Percentiles rank a stretch among this genome's conserved stretches.
phyloP scores from a whole-genome alignment of 2,888 invertebrate genomes.

The Lochmaea crataegi region DNA sequence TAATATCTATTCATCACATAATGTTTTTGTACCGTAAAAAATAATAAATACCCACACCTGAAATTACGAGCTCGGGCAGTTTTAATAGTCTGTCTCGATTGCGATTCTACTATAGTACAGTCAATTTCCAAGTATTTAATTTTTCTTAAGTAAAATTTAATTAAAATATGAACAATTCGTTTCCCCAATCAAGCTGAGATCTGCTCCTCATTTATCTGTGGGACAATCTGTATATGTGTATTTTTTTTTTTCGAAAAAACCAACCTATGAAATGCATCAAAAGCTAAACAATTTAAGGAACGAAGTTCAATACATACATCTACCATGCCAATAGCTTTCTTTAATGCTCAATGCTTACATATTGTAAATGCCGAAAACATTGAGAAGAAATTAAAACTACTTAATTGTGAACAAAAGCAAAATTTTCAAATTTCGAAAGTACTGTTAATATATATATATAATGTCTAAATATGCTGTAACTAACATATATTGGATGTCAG shows the following conservation, averaged over 20 bases:
- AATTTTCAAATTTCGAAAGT: conserved; percentile 43
- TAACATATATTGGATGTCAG: conserved; percentile 39
- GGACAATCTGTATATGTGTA: conserved; percentile 18
- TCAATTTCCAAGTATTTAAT: no score
- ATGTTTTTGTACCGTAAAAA: no score
- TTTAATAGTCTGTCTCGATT: no score
- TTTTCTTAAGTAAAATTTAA: no score
- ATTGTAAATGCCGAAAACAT: conserved; percentile 40
- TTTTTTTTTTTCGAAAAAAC: conserved; percentile 6
- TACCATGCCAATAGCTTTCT: conserved; percentile 43
- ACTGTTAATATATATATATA: conserved; percentile 38
- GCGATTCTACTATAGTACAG: no score
- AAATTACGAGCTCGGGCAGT: no score
- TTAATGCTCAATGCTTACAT: conserved; percentile 42
- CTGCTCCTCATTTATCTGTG: not conserved
- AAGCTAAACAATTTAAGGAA: conserved; percentile 43
- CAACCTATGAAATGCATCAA: conserved; percentile 43
- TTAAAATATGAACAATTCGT: not conserved
- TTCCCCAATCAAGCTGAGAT: no score
- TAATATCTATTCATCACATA: no score
- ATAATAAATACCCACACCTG: no score
- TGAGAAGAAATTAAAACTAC: conserved; percentile 44
- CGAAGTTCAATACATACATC: conserved; percentile 43
- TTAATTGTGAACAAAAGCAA: conserved; percentile 44
- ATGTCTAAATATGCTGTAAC: conserved; percentile 40